Percentiles rank a stretch among this genome's conserved stretches.
Conservation (phyloP, 1,140 invertebrate genomes). For the Thaumetopoea pityocampa region DNA sequence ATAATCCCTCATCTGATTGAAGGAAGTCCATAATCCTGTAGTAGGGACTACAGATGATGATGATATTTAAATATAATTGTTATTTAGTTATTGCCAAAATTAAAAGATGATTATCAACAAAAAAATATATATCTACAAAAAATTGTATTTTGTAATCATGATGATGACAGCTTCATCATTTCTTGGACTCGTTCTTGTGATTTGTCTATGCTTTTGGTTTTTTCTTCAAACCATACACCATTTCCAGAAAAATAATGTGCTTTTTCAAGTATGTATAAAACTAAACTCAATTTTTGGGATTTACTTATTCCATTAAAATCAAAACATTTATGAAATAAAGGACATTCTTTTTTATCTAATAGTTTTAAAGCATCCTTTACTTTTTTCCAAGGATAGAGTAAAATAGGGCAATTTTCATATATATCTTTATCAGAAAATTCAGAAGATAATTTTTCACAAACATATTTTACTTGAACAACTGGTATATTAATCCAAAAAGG, state of each 20-base stretch:
- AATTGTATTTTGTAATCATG: too few species aligned
- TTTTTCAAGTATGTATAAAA: slow-evolving; percentile 73
- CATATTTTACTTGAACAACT: slow-evolving; percentile 69
- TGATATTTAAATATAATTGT: too few species aligned
- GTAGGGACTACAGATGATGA: too few species aligned
- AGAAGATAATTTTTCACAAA: slow-evolving; percentile 63
- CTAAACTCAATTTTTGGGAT: slow-evolving; percentile 66
- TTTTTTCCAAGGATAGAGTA: slow-evolving; percentile 77
- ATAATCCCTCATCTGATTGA: too few species aligned
- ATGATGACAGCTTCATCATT: too few species aligned
- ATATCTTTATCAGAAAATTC: slow-evolving; percentile 72
- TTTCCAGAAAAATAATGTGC: slow-evolving; percentile 76
- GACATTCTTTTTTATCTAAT: slow-evolving; percentile 37
- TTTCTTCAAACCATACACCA: slow-evolving; percentile 72
- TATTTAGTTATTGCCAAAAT: too few species aligned
- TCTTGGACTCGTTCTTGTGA: neutral
- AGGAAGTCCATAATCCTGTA: too few species aligned
- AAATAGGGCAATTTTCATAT: slow-evolving; percentile 71
- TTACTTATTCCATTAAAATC: slow-evolving; percentile 43
- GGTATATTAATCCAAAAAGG: slow-evolving; percentile 73
- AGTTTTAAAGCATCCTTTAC: slow-evolving; percentile 40
- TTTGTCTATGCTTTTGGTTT: slow-evolving; percentile 29
- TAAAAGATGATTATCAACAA: too few species aligned
- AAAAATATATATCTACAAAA: too few species aligned
- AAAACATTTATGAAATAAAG: slow-evolving; percentile 33